Percentiles rank a stretch among this genome's conserved stretches.
Evolutionary conservation across 1,140 invertebrate genomes (phyloP).

Genomic region (Coenobita brevimanus): DNA sequence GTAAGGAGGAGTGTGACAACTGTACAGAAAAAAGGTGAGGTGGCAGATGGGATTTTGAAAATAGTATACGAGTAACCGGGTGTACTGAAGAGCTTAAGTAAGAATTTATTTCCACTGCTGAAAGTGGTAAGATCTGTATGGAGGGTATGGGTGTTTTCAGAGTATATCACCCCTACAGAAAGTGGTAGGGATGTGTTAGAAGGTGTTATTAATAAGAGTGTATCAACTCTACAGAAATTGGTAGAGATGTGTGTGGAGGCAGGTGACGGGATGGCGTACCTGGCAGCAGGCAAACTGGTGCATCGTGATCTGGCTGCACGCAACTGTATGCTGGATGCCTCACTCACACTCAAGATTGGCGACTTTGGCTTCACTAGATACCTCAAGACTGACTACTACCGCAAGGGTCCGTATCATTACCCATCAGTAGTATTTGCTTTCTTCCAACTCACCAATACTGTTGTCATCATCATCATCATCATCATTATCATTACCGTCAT

Average conservation of each 20-base stretch:
- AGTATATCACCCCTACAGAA: background rate
- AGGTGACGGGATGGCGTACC: conserved; percentile 75
- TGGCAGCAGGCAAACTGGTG: conserved; percentile 74
- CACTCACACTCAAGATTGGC: conserved; percentile 75
- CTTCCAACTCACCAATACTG: background rate
- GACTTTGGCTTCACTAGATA: conserved; percentile 77
- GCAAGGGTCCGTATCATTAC: conserved; percentile 20
- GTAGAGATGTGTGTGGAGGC: conserved; percentile 48
- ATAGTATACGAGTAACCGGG: too few species aligned
- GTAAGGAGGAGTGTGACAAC: too few species aligned
- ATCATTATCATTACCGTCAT: too few species aligned
- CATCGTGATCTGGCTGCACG: conserved; percentile 76
- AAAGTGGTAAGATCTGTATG: too few species aligned
- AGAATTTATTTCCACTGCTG: too few species aligned
- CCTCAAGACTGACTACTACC: conserved; percentile 76
- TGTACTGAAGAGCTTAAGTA: too few species aligned
- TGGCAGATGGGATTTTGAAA: too few species aligned
- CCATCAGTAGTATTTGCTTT: background rate
- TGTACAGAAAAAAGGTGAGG: too few species aligned
- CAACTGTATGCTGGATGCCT: conserved; percentile 73
- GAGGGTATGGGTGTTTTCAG: background rate
- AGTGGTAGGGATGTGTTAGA: too few species aligned
- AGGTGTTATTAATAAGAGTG: background rate
- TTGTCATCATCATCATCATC: background rate
- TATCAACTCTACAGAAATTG: conserved; percentile 40